Conservation (phyloP, 2,888 invertebrate genomes). For the Thereva nobilitata region DNA sequence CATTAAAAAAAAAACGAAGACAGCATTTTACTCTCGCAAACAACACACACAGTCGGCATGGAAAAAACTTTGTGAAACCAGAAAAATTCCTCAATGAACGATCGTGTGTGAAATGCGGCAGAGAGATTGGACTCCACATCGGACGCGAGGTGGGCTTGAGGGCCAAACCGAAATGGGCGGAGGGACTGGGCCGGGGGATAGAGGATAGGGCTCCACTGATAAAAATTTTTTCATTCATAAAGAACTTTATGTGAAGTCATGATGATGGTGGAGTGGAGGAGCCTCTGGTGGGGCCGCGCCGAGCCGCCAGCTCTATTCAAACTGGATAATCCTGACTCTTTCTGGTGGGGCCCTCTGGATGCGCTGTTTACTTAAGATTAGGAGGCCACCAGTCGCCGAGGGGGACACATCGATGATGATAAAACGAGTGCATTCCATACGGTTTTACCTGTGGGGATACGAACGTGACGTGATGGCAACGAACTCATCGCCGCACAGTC, state of each 20-base stretch:
- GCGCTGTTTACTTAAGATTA: constrained; percentile 19
- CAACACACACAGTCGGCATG: background rate
- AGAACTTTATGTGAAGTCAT: background rate
- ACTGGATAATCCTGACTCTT: background rate
- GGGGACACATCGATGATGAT: constrained; percentile 9
- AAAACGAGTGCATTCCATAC: constrained; percentile 17
- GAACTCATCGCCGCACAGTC: no score
- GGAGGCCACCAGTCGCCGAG: constrained; percentile 16
- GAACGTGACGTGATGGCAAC: no score
- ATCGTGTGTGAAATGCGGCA: background rate
- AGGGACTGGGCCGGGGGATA: no score
- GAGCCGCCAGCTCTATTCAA: no score
- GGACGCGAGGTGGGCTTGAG: constrained; percentile 1
- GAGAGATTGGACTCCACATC: background rate
- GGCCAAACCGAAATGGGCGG: no score
- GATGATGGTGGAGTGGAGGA: no score
- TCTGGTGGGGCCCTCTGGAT: background rate
- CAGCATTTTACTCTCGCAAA: constrained; percentile 13
- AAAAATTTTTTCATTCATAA: constrained; percentile 27
- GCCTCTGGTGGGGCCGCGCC: no score
- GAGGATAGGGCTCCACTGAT: background rate
- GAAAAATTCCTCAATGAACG: constrained; percentile 32
- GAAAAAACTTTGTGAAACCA: constrained; percentile 16
- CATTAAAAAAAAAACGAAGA: constrained; percentile 18
- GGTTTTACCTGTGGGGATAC: no score